phyloP scores from a whole-genome alignment of 1,140 invertebrate species.

The Metopolophium dirhodum region DNA sequence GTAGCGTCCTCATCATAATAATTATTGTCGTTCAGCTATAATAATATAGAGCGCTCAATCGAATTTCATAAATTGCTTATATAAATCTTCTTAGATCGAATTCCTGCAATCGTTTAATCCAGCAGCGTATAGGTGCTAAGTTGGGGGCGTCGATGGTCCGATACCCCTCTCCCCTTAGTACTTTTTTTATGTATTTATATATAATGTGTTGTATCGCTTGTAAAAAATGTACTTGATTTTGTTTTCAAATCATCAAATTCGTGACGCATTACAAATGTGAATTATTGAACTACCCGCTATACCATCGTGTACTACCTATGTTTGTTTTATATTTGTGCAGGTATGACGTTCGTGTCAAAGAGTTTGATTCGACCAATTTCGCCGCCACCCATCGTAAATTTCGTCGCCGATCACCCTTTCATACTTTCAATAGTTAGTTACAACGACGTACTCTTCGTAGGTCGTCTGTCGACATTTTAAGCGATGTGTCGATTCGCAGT shows the following conservation, averaged over 20 bases:
- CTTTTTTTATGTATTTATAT: not conserved
- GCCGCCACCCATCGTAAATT: not conserved
- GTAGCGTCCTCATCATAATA: not conserved
- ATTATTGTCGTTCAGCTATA: not conserved
- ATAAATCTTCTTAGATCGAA: not conserved
- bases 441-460: not conserved
- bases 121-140: not conserved
- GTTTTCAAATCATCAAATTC: too few species aligned
- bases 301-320: not conserved
- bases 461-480: not conserved
- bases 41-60: not conserved
- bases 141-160: not conserved
- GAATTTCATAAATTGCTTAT: not conserved
- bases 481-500: too few species aligned
- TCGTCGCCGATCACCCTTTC: not conserved
- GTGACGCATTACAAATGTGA: too few species aligned
- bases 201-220: too few species aligned
- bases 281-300: too few species aligned
- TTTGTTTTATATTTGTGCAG: conserved; percentile 20
- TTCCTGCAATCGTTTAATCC: not conserved
- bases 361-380: not conserved
- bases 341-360: not conserved
- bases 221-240: too few species aligned
- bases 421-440: not conserved
- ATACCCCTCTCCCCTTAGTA: not conserved